Base-by-base conservation (phyloP, 2,888 invertebrate species). In the Piscicola geometra region DNA sequence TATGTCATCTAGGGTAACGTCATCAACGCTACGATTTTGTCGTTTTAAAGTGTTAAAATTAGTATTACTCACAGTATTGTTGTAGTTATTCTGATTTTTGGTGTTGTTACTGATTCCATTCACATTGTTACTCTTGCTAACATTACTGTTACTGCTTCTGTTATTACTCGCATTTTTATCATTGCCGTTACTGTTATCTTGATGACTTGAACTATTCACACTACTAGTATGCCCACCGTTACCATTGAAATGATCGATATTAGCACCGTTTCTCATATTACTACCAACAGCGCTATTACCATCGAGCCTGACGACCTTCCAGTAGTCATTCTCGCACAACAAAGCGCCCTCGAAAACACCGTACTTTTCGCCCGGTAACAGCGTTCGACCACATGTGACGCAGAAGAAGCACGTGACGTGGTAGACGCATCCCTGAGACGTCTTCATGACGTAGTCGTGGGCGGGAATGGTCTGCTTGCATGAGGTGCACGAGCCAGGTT, bases 321-420 rank as follows among this genome's bases (percentile, higher is more conserved):
- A 76, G 91, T 93, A 94, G 88, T 95, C 94, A 87, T 93, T 92
- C 88, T 95, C 95, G 88, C 95, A 95, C 80, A 94, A 91, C 84
- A 94, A 89, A 84, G 91, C 91, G 80, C 94, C 94, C 84, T 92
- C 91, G 82, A 94, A 88, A 89, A 94, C 90, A 87, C 93, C 92
- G 88, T 93, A 94, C 88, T 93, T 90, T 89, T 95, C 94, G 83
- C 95, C 95, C 83, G 93, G 91, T 87, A 91, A 90, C 83, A 95
- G 90, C 87, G 91, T 92, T 83, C 90, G 89, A 83, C 92, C 91
- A 87, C 95, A 95, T 87, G 94, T 93, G 87, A 92, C 93, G 89
- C 95, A 95, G 82, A 91, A 90, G 89, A 95, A 95, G 88, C 94
- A 95, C 88, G 93, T 93, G 88, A 94, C 90, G 89, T 95, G 95